A percentile compares a stretch with the other conserved stretches of the same genome.
Conservation (phyloP, 2,113 vertebrate species). For the Bettongia penicillata region DNA sequence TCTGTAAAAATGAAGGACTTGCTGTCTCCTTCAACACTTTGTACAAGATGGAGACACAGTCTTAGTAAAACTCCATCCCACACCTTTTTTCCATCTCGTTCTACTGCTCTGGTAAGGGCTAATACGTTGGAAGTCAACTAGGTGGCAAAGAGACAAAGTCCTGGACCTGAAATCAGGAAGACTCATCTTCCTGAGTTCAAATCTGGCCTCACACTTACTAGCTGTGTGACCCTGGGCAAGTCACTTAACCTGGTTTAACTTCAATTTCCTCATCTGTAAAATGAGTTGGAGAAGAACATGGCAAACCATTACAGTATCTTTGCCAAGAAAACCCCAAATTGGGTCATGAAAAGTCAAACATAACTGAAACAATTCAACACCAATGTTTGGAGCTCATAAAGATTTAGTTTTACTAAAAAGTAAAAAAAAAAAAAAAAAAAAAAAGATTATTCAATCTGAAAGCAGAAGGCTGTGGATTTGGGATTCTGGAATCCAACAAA, state of each 20-base stretch:
- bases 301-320: not conserved
- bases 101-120: constrained; percentile 62
- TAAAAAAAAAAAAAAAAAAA: no score
- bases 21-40: constrained; percentile 60
- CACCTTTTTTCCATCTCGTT: constrained; percentile 56
- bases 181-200: not conserved
- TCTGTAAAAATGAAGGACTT: not conserved
- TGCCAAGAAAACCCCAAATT: not conserved
- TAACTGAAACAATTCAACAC: not conserved
- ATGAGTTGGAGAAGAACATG: not conserved
- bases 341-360: not conserved
- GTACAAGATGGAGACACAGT: constrained; percentile 63
- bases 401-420: constrained; percentile 44
- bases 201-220: not conserved
- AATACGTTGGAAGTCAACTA: not conserved
- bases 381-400: constrained; percentile 65
- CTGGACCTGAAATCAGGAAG: not conserved
- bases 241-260: not conserved
- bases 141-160: not conserved
- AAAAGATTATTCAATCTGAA: constrained; percentile 58
- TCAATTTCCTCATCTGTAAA: not conserved
- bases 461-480: constrained; percentile 69
- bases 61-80: constrained; percentile 64
- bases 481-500: constrained; percentile 53
- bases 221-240: not conserved